phyloP scores from a whole-genome alignment of 2,888 invertebrate species.

The Hydrotaea diabolus region DNA sequence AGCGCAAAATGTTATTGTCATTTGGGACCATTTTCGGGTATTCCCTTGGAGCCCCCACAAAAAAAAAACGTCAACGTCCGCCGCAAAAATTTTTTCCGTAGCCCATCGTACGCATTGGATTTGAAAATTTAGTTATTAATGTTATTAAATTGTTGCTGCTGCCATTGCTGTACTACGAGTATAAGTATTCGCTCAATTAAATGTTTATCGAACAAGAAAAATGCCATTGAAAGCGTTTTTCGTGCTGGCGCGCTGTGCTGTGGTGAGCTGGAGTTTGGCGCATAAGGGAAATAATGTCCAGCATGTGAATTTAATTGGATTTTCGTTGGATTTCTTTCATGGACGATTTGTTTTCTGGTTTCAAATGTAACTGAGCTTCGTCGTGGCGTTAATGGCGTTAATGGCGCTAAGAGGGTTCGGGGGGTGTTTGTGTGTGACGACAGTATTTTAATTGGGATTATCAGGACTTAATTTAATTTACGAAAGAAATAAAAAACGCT shows the following conservation, averaged over 20 bases:
- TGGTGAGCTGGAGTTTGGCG: neutral
- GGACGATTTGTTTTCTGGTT: neutral
- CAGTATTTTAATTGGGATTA: slow-evolving; percentile 19
- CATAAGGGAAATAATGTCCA: neutral
- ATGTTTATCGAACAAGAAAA: slow-evolving; percentile 42
- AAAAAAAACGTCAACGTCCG: neutral
- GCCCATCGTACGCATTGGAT: neutral
- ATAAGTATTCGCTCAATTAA: slow-evolving; percentile 41
- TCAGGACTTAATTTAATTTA: slow-evolving; percentile 24
- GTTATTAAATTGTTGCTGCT: slow-evolving; percentile 21
- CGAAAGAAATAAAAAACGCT: too few relatives aligned
- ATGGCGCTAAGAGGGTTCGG: neutral
- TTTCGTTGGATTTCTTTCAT: slow-evolving; percentile 3
- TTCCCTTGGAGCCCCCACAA: neutral
- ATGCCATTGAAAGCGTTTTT: slow-evolving; percentile 5
- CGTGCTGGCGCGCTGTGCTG: neutral
- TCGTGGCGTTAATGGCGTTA: neutral
- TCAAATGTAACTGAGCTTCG: neutral
- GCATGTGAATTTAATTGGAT: slow-evolving; percentile 3
- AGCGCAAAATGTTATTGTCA: slow-evolving; percentile 52
- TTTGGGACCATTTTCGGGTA: slow-evolving; percentile 19
- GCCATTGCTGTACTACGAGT: neutral
- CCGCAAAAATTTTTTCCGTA: neutral
- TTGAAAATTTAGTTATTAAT: slow-evolving; percentile 44
- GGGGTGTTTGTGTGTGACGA: too few relatives aligned